phyloP scores from a whole-genome alignment of 2,797 vertebrate genomes.

The Calcarius lapponicus region DNA sequence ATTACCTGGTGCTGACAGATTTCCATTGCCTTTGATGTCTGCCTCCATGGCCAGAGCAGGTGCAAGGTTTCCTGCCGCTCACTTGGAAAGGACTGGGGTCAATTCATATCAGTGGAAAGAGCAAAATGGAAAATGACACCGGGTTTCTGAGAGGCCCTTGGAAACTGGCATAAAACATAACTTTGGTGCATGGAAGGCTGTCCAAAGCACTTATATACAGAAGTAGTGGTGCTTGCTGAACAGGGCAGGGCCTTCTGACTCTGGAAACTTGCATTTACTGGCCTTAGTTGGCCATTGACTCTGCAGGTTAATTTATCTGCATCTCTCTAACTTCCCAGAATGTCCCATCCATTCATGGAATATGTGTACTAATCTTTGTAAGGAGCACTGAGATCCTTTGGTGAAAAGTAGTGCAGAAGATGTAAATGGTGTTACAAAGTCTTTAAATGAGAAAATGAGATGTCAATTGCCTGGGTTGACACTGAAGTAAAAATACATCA shows the following conservation, averaged over 20 bases:
- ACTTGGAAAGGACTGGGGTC: background rate
- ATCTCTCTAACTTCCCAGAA: background rate
- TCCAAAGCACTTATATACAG: background rate
- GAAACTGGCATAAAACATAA: background rate
- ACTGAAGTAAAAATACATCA: background rate
- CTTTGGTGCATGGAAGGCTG: background rate
- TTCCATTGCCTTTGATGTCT: background rate
- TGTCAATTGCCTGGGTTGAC: background rate
- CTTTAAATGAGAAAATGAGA: background rate
- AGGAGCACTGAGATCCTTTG: background rate
- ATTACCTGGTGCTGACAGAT: conserved; percentile 37
- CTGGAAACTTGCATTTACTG: background rate
- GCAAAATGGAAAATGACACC: background rate
- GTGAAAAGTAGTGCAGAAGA: background rate
- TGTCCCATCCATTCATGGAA: background rate
- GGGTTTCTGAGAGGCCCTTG: background rate
- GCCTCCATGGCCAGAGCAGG: background rate
- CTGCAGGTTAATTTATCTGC: background rate
- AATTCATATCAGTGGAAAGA: background rate
- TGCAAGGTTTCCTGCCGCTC: background rate
- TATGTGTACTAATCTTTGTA: background rate
- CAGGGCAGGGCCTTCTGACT: background rate
- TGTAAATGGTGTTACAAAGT: background rate
- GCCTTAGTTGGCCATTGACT: background rate
- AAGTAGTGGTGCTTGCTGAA: background rate